Base-by-base conservation (phyloP, 2,888 invertebrate species). In the Unio pictorum region DNA sequence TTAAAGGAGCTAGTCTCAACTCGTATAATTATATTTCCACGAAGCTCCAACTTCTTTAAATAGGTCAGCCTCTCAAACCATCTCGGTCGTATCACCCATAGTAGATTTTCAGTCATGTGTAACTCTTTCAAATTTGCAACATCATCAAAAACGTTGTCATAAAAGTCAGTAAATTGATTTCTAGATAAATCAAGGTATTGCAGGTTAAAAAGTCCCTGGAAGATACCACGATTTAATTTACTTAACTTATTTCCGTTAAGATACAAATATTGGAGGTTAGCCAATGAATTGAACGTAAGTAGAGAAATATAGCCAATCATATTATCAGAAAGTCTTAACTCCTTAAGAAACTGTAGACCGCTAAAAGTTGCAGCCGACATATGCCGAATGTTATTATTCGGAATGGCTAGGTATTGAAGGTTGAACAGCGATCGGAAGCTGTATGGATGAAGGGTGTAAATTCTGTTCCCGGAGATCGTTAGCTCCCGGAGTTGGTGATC, bases 381-480 rank as follows among this genome's bases (percentile, higher is more conserved):
- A 68, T 80, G 80, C n/a, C 74, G 74, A 58, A 81, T 73, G 57
- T 81, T 81, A 68, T 81, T 81, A 26, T 80, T 80, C 58, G 78
- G 81, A 4, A 81, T 68, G 7, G 76, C 78, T 18, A 81, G 62
- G 62, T 79, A 65, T 26, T 74, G 64, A 7, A 81, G 71, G 26
- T 61, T 73, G 20, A 72, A 67, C 4, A 81, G 58, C 54, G 74
- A 72, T 23, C 74, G 69, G 58, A 81, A 81, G 5, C 76, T 76
- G 60, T 72, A 80, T 7, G 81, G 81, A 61, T 80, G 80, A 26
- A 81, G 55, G 17, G 80, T 80, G 11, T 76, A 69, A 11, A 81
- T 69, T 61, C 79, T 75, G 65, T 81, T 81, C 18, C 80, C 80
- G n/a, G 77, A 76, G n/a, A 81, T 72, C 26, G 77, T 78, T 28